Evolutionary conservation across 2,113 vertebrate species (phyloP), one percentile per base, ranked within the genome.

Genomic region (Etia nguti): DNA sequence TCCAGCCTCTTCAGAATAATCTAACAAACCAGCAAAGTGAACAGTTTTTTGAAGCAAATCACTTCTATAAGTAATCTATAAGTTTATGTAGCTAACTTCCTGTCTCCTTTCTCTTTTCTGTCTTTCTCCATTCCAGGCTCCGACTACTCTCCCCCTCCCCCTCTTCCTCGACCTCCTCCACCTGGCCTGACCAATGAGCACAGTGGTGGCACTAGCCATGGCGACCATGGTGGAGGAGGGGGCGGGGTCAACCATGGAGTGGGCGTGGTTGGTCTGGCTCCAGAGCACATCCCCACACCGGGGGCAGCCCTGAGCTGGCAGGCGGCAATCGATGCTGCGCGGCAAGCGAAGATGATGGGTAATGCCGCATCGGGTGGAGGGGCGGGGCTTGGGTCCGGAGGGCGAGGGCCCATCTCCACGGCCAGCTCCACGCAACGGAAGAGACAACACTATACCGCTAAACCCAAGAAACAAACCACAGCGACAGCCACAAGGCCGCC

Each of bases 231-330:
- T 16, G 96, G 93, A 80, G 93, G 90, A 91, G 92, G 90, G 87
- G 92, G 68, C n/a, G 93, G 88, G 89, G 94, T 94, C 86, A 94
- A 95, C 87, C 95, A 91, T 13, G 94, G 93, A 12, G 87, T 92
- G 24, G 95, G 94, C 1, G 97, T 98, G 26, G 97, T 98, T 31
- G 99, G 98, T 57, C 96, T 99, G 20, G 99, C 98, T 24, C 97
- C 98, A 0, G 99, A 99, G 96, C 98, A 99, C 93, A 98, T 99
- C 91, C 96, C 98, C 87, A 97, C 97, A 1, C 97, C 98, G 0
- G 98, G 98, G 68, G 98, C 98, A 1, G 98, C 99, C 62, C 96
- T 99, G 81, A 99, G 97, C 94, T 99, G 99, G 99, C 99, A 99
- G 93, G 98, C 99, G 3, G 99, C 99, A 10, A 99, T 99, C 0